Conservation (phyloP, 2,113 vertebrate genomes). For the Tetrao urogallus region DNA sequence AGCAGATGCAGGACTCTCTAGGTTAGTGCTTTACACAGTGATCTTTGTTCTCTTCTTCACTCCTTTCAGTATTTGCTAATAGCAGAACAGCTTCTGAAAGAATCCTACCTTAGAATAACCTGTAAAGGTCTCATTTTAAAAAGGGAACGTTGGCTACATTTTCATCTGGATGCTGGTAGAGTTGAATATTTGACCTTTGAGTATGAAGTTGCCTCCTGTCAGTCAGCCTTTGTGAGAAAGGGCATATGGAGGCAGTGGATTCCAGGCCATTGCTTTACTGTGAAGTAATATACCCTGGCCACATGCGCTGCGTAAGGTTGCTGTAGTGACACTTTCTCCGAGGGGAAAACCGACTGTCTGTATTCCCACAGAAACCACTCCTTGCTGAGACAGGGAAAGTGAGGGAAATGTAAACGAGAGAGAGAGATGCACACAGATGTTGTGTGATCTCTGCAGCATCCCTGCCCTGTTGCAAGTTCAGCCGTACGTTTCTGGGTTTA, state of each 20-base stretch:
- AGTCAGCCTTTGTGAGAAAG: background rate
- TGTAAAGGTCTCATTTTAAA: background rate
- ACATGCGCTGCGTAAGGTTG: conserved; percentile 65
- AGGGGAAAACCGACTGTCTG: conserved; percentile 3
- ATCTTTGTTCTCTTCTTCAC: background rate
- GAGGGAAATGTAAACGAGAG: conserved; percentile 64
- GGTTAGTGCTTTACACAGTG: background rate
- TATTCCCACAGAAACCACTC: conserved; percentile 80
- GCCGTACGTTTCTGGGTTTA: background rate
- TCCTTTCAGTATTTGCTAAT: background rate
- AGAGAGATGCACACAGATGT: background rate
- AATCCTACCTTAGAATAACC: background rate
- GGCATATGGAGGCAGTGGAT: background rate
- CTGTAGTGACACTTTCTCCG: conserved; percentile 72
- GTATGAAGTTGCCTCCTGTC: background rate
- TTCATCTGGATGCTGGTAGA: background rate
- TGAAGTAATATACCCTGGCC: conserved; percentile 53
- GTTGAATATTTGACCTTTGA: background rate
- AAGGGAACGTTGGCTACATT: background rate
- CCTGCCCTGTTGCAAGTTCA: background rate
- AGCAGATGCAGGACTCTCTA: background rate
- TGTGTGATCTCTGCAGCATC: background rate
- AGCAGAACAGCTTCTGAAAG: background rate
- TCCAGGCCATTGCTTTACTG: conserved; percentile 20
- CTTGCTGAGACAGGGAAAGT: conserved; percentile 62